phyloP scores from a whole-genome alignment of 2,888 invertebrate genomes.

The Altica lythri region DNA sequence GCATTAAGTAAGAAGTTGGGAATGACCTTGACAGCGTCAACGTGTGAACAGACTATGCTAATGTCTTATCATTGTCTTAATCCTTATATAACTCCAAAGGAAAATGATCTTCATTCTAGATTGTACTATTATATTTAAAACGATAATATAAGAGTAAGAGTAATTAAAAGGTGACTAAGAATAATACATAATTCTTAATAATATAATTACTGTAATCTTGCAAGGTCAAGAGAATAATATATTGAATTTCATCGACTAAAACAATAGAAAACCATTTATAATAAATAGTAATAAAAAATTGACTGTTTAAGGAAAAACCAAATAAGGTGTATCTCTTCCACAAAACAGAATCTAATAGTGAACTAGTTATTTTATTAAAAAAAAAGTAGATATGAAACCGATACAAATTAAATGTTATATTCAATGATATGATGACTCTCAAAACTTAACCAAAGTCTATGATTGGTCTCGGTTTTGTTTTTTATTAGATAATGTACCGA shows the following conservation, averaged over 20 bases:
- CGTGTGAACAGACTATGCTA: constrained; percentile 49
- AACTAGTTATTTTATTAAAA: constrained; percentile 8
- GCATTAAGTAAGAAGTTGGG: constrained; percentile 47
- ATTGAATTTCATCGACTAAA: too few relatives aligned
- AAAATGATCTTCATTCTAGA: constrained; percentile 34
- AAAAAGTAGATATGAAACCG: constrained; percentile 30
- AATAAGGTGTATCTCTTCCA: too few relatives aligned
- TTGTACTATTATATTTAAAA: constrained; percentile 30
- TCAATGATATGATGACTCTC: constrained; percentile 34
- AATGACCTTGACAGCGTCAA: constrained; percentile 51
- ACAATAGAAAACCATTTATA: not conserved
- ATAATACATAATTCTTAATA: constrained; percentile 18
- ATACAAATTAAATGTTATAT: constrained; percentile 28
- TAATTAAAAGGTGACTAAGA: constrained; percentile 29
- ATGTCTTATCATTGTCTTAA: constrained; percentile 41
- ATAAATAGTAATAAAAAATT: too few relatives aligned
- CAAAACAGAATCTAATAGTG: not conserved
- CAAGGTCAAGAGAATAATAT: constrained; percentile 15
- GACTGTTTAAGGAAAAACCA: too few relatives aligned
- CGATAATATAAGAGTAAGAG: constrained; percentile 24
- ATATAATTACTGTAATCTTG: constrained; percentile 18
- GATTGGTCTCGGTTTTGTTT: constrained; percentile 28
- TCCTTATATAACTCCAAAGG: constrained; percentile 34
- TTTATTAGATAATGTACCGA: too few relatives aligned
- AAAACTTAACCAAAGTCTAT: constrained; percentile 22